Conservation (phyloP, 2,888 invertebrate genomes). For the Alloscopus bannaensis region DNA sequence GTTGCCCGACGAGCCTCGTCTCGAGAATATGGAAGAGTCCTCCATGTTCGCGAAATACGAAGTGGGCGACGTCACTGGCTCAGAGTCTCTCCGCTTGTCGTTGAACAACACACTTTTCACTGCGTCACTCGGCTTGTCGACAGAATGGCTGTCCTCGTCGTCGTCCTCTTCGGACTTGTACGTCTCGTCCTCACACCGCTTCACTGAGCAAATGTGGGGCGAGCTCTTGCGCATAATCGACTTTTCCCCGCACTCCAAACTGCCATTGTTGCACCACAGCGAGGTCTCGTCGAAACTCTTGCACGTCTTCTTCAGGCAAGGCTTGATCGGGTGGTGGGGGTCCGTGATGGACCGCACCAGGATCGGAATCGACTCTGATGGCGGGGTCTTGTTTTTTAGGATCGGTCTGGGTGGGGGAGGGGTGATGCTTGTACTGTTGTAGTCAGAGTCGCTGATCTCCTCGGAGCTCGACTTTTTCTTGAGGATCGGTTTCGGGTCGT, state of each 20-base stretch:
- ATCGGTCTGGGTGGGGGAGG: constrained; percentile 68
- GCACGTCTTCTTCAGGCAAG: constrained; percentile 68
- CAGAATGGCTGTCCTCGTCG: background rate
- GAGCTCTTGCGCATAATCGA: constrained; percentile 49
- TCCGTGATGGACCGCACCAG: background rate
- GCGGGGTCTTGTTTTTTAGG: constrained; percentile 62
- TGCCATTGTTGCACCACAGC: constrained; percentile 32
- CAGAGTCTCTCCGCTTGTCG: constrained; percentile 39
- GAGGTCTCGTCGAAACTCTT: constrained; percentile 52
- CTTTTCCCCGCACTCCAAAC: constrained; percentile 27
- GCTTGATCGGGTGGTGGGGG: constrained; percentile 62
- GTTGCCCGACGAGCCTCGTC: constrained; percentile 21
- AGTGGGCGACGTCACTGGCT: constrained; percentile 27
- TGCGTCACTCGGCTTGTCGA: constrained; percentile 5
- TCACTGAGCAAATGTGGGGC: constrained; percentile 52
- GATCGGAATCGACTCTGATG: constrained; percentile 48
- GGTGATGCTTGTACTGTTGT: constrained; percentile 51
- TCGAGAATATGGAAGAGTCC: background rate
- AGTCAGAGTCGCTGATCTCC: constrained; percentile 69
- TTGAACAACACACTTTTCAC: constrained; percentile 20
- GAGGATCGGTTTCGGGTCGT: constrained; percentile 70
- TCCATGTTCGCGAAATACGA: constrained; percentile 12
- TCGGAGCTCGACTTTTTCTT: constrained; percentile 71
- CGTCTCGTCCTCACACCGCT: constrained; percentile 47
- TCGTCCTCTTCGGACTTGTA: constrained; percentile 5